Evolutionary conservation across 1,140 invertebrate species (phyloP), one percentile per base, ranked within the genome.

Genomic region (Hylyphantes graminicola): DNA sequence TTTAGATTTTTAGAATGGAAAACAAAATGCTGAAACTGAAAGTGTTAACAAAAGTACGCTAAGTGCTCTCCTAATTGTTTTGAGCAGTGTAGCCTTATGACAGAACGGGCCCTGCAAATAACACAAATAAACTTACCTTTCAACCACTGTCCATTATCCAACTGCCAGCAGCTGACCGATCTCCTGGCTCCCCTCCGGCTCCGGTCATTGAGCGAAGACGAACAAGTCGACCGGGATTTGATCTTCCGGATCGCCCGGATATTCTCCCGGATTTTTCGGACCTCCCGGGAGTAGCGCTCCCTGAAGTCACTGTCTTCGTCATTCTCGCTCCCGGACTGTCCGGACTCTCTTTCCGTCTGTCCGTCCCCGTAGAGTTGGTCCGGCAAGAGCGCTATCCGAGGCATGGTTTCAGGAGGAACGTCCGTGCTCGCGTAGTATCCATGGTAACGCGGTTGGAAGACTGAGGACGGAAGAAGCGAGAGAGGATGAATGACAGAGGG

Each of bases 211-310:
- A 64, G 50, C 7, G 80, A 64, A 67, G 80, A 74, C 55, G 79
- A 55, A n/a, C 55, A 67, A 50, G 79, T 73, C 15, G 79, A 81
- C 7, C 79, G 79, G 19, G 80, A 74, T 50, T 83, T 83, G 72
- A 83, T 74, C 13, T 61, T 19, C 17, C 80, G 80, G 82, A 85
- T 85, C 17, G 82, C 82, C 17, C 74, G 64, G 48, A 85, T 85
- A 53, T 85, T 85, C 8, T 85, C 82, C 73, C 74, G 73, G 74
- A 85, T 85, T 35, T 85, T 85, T 2, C 74, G 63, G 21, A 85
- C 82, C 17, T 85, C 82, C 53, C 82, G 53, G 2, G 73, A 63
- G 12, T 85, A 85, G 50, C 77, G 73, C 17, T 85, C 82, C 63
- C 73, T 55, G 59, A 85, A 77, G n/a, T 65, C 57, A 15, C 15